Evolutionary conservation across 1,140 invertebrate species (phyloP), one percentile per base, ranked within the genome.

Genomic region (Triops cancriformis): DNA sequence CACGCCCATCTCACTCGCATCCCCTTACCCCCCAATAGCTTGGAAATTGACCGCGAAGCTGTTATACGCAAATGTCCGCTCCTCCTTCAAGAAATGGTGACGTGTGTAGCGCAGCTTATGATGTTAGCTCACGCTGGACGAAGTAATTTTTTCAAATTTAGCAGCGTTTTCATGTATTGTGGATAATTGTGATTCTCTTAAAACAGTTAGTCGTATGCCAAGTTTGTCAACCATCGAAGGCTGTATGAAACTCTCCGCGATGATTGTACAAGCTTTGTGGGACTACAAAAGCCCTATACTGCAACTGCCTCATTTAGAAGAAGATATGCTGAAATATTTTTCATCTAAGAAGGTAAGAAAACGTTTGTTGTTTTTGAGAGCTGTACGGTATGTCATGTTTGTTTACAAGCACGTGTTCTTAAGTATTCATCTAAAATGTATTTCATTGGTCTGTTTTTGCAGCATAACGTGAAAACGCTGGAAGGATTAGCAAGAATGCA

Each of bases 71-170:
- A 98, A 84, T 94, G 93, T 85, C 96, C 97, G 2, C 94, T 95
- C 85, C 87, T 99, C n/a, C 91, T 99, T 80, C 94, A 98, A 83
- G 98, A 99, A 86, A 98, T 99, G 94, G 92, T 99, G 73, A 94
- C 93, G 81, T 96, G 96, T 84, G 92, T 96, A 5, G 93, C 97
- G 83, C 95, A 98, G 85, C 86, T 99, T 28, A 95, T 97, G 74
- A 89, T 96, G 81, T 87, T 98, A 80, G 94, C 94, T 26, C 94
- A 97, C 85, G 91, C 94, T 79, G 89, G 94, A 81, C 90, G 94
- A 89, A 64, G 51, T 64, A 64, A 7, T 14, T 64, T 64, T 37
- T 37, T 74, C n/a, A 7, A 37, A 18, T 42, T 80, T 73, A 64
- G 77, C 26, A 26, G 26, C 42, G 14, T 73, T 28, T 31, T 77